These are phyloP conservation scores for Itoplectis maculator DNA, from an alignment of 2,888 invertebrate genomes.

Conservation along the genomic window DNA sequence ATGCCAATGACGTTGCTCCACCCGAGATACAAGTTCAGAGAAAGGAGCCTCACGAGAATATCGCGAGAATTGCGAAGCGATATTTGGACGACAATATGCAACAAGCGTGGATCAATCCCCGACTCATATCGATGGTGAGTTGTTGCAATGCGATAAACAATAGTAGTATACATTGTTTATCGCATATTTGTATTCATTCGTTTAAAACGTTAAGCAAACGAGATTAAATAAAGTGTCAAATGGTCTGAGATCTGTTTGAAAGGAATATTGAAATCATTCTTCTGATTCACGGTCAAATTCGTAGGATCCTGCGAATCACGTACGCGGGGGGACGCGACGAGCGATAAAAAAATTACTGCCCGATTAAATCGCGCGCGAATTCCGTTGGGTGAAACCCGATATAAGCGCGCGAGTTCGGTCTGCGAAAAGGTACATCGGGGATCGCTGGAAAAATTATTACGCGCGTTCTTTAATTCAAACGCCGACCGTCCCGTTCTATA, in stretches of 20 bases:
- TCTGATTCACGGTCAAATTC: background rate
- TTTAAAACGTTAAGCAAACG: too few relatives aligned
- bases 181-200: too few relatives aligned
- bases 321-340: constrained; percentile 7
- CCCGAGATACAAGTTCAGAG: constrained; percentile 78
- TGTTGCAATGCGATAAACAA: too few relatives aligned
- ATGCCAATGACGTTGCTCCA: constrained; percentile 77
- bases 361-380: constrained; percentile 41
- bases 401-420: constrained; percentile 23
- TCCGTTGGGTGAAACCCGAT: constrained; percentile 10
- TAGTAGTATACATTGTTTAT: too few relatives aligned
- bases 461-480: constrained; percentile 53
- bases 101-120: constrained; percentile 87
- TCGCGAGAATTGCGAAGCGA: constrained; percentile 85
- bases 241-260: too few relatives aligned
- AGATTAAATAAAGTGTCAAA: too few relatives aligned
- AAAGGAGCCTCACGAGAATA: constrained; percentile 83
- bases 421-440: background rate
- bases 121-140: constrained; percentile 87
- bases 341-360: background rate
- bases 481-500: constrained; percentile 14
- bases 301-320: background rate
- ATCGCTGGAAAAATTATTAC: constrained; percentile 45
- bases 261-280: too few relatives aligned
- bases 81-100: constrained; percentile 87